Evolutionary conservation across 2,888 invertebrate species (phyloP).

Genomic region (Octonoba sinensis): DNA sequence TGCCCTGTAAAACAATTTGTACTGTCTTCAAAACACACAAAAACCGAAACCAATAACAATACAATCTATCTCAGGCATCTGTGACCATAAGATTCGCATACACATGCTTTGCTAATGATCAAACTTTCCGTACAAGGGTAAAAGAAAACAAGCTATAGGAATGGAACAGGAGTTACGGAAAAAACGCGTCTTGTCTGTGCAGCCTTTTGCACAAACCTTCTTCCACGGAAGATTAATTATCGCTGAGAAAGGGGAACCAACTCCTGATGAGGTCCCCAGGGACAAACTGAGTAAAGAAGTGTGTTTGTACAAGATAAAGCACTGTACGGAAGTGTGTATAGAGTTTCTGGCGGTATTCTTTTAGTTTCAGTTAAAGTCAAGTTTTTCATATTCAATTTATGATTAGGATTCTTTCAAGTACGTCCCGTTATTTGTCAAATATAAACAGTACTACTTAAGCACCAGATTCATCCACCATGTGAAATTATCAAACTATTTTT

Average conservation of each 20-base stretch:
- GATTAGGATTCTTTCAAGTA: too few relatives aligned
- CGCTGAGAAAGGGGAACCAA: conserved; percentile 27
- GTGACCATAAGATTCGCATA: conserved; percentile 28
- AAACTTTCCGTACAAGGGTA: conserved; percentile 36
- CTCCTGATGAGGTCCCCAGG: conserved; percentile 51
- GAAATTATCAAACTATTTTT: too few relatives aligned
- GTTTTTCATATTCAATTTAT: too few relatives aligned
- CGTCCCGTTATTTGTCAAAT: too few relatives aligned
- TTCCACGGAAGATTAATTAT: conserved; percentile 48
- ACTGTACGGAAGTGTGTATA: not conserved
- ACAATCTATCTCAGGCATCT: conserved; percentile 33
- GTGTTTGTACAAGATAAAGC: conserved; percentile 54
- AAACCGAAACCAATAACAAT: conserved; percentile 10
- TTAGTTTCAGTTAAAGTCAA: too few relatives aligned
- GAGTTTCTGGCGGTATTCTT: too few relatives aligned
- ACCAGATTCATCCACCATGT: too few relatives aligned
- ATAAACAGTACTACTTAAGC: too few relatives aligned
- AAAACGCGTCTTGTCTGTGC: conserved; percentile 18
- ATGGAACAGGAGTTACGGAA: not conserved
- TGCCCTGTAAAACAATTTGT: too few relatives aligned
- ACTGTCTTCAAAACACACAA: too few relatives aligned
- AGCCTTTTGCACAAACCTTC: conserved; percentile 42
- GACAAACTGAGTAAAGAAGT: conserved; percentile 44
- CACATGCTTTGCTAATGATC: conserved; percentile 53
- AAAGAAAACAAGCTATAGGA: conserved; percentile 4